These are phyloP conservation scores for Muricea muricata DNA, from an alignment of 92 coral and sea anemone genomes.

Conservation along the genomic window DNA sequence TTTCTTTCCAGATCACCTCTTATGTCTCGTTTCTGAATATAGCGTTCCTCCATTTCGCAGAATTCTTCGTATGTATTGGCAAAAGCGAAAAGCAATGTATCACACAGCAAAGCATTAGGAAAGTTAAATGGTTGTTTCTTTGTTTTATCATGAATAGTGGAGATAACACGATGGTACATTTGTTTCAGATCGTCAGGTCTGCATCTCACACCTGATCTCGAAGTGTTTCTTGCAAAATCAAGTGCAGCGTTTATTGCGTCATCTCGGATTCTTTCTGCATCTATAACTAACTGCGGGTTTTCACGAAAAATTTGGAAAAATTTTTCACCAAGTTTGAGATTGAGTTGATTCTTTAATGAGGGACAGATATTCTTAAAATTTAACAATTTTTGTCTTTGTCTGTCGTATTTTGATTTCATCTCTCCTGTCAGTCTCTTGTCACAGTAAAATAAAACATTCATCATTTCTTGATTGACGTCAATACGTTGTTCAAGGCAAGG, in stretches of 20 bases:
- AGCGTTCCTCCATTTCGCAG: conserved; percentile 7
- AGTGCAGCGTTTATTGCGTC: neutral
- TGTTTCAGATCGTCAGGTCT: neutral
- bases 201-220: conserved; percentile 10
- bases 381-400: neutral
- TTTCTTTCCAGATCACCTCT: conserved; percentile 21
- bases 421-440: neutral
- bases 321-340: neutral
- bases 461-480: conserved; percentile 8
- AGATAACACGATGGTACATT: conserved; percentile 11
- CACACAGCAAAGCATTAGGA: neutral
- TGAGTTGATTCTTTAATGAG: neutral
- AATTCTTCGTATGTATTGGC: neutral
- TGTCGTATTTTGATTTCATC: neutral
- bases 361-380: neutral
- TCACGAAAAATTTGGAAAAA: neutral
- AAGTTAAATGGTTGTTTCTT: neutral
- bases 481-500: neutral
- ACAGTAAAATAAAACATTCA: neutral
- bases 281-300: conserved; percentile 5
- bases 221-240: neutral
- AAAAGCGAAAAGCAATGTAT: neutral
- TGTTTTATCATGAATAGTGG: neutral
- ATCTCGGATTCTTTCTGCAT: conserved; percentile 5
- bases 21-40: neutral